Evolutionary conservation across 2,113 vertebrate genomes (phyloP), one percentile per base, ranked within the genome.

Genomic region (Cardinalis cardinalis): DNA sequence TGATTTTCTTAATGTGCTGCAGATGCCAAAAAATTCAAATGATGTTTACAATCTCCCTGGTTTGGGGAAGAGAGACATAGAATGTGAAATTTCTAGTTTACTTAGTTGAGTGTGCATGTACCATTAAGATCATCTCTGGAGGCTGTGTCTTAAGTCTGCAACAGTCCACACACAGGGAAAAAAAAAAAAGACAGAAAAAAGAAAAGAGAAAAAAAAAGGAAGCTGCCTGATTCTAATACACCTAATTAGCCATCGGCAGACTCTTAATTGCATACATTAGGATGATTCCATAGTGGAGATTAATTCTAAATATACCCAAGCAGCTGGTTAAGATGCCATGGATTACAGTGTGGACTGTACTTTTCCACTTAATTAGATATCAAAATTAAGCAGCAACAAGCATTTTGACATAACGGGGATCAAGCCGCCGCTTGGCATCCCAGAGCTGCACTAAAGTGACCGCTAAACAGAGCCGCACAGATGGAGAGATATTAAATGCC

Each of bases 181-280:
- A 64, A 72, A 64, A 72, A 61, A 41, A 63, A 86, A 94, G 81
- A 82, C 10, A 64, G 10, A 74, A 56, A 79, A 87, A 91, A 66
- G 11, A 73, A 43, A 61, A 49, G 19, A 36, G 86, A 64, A 89
- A 69, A 56, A 56, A 92, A 87, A 87, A 96, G 96, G 93, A 97
- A 97, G 98, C 97, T 97, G 98, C 96, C 98, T 98, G 97, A 98
- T 98, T 99, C 99, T 99, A 99, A 99, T 99, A 98, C 98, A 99
- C 98, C 98, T 99, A 99, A 99, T 99, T 99, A 99, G 98, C 99
- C 99, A 99, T 99, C 97, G 98, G 98, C 98, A 99, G 98, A 98
- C 98, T 99, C 98, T 99, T 99, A 99, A 99, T 99, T 99, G 99
- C 99, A 99, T 99, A 99, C 99, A 99, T 99, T 99, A 99, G 98